A percentile compares a stretch with the other conserved stretches of the same genome.
phyloP scores from a whole-genome alignment of 2,797 vertebrate genomes.

The Phyllotis vaccarum region DNA sequence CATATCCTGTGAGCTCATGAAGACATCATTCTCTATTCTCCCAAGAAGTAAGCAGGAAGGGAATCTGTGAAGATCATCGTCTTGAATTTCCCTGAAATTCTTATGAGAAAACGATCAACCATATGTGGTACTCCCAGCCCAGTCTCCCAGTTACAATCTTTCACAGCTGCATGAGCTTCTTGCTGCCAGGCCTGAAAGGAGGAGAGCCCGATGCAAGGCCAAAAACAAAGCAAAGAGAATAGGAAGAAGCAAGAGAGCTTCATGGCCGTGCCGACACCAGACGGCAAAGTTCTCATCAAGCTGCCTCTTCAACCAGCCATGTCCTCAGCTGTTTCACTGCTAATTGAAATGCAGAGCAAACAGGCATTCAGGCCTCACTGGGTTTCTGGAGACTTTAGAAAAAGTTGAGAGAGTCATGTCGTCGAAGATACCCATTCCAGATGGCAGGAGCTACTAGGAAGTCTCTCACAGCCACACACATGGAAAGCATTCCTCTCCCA shows the following conservation, averaged over 20 bases:
- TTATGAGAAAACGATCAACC: conserved; percentile 67
- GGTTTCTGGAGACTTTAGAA: conserved; percentile 25
- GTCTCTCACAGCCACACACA: conserved; percentile 13
- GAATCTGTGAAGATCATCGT: not conserved
- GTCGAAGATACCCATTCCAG: conserved; percentile 30
- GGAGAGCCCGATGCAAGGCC: not conserved
- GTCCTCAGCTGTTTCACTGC: not conserved
- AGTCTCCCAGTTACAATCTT: conserved; percentile 42
- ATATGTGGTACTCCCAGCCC: not conserved
- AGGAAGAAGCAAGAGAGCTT: not conserved
- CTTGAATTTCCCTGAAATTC: conserved; percentile 66
- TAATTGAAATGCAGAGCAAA: conserved; percentile 13
- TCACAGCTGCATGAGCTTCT: conserved; percentile 42
- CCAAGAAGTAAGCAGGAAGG: not conserved
- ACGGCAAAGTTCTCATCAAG: not conserved
- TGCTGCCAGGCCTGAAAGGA: not conserved
- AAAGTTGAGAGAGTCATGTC: conserved; percentile 36
- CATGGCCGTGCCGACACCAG: not conserved
- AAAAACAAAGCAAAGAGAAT: not conserved
- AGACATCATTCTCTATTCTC: conserved; percentile 48
- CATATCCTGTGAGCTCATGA: not conserved
- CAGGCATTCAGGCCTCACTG: not conserved
- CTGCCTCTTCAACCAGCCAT: not conserved
- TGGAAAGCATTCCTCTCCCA: conserved; percentile 63
- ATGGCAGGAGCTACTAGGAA: not conserved